Base-by-base conservation (phyloP, 2,797 vertebrate genomes). In the Lepus oiostolus region DNA sequence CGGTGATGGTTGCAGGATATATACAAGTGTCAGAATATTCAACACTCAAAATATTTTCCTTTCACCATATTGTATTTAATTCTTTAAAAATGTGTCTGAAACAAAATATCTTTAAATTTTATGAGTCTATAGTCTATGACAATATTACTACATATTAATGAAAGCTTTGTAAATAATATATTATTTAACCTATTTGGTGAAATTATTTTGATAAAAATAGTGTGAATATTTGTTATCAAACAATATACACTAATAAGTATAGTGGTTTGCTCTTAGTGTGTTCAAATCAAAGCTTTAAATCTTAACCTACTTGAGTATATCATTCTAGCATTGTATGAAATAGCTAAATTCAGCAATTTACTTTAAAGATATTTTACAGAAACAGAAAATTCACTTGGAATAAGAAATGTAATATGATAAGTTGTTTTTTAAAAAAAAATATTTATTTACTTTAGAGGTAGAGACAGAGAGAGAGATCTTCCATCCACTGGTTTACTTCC, bases 161-260 rank as follows among this genome's bases (percentile, higher is more conserved):
- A 85, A 77, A 75, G 7, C 11, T 82, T 75, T 54, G 8, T 70
- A 77, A 16, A 19, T 71, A 88, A 82, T 19, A 28, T 2, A 63
- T 65, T 54, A 52, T 28, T 71, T 72, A 79, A 16, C 67, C 13
- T 80, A 19, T 72, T 38, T 35, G 42, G 30, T 47, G 28, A 67
- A 77, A 85, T 72, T 47, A 79, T 79, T 84, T 91, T 88, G n/a
- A 83, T 72, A 22, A 28, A 88, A 72, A 60, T 54, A 14, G 5
- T 52, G 1, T 35, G 52, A 91, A 50, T 80, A 54, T 71, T 54
- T 80, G 13, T 71, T 26, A 13, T 84, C 50, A 60, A 84, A 58
- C 2, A 54, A 42, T 62, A 9, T 5, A 72, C 10, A 70, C 10
- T n/a, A 35, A 32, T n/a, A 62, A 42, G 2, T 22, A 35, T 83